Evolutionary conservation across 2,113 vertebrate genomes (phyloP).

Genomic region (Fulmarus glacialis): DNA sequence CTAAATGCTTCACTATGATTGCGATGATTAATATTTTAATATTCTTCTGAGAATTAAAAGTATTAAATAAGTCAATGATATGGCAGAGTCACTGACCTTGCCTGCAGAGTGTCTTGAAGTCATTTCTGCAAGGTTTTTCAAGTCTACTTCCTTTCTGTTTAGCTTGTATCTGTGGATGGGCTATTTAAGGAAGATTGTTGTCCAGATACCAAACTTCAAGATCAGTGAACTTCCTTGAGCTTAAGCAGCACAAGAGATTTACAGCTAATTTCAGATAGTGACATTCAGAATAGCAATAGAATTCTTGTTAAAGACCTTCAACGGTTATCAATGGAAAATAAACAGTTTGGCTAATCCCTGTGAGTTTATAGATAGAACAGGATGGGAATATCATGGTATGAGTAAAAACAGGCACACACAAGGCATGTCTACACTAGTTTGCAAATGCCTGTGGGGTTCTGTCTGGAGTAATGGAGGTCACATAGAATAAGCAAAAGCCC

Average conservation of each 20-base stretch:
- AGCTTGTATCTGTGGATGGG: neutral
- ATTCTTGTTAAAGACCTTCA: neutral
- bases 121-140: neutral
- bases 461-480: neutral
- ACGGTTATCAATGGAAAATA: slow-evolving; percentile 5
- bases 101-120: neutral
- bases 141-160: neutral
- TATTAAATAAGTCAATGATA: neutral
- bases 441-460: neutral
- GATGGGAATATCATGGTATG: neutral
- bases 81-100: neutral
- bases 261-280: neutral
- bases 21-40: neutral
- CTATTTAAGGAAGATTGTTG: neutral
- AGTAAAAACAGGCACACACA: neutral
- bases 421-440: neutral
- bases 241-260: neutral
- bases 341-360: neutral
- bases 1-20: neutral
- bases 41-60: neutral
- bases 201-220: neutral
- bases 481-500: neutral
- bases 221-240: slow-evolving; percentile 2
- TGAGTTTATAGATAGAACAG: neutral
- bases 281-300: neutral